phyloP scores from a whole-genome alignment of 2,797 vertebrate species.

The Mus minutoides region DNA sequence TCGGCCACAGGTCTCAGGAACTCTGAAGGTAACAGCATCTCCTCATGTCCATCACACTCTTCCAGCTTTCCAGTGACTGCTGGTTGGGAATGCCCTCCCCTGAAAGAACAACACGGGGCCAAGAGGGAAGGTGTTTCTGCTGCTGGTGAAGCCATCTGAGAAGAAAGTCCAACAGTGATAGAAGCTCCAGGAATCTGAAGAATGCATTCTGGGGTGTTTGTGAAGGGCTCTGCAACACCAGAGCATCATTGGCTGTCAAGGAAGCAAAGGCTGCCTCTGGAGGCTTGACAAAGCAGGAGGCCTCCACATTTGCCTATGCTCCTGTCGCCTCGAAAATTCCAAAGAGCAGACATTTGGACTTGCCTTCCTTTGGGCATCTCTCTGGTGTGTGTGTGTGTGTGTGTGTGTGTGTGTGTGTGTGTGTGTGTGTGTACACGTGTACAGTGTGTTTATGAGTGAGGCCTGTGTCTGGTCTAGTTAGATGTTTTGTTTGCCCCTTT shows the following conservation, averaged over 20 bases:
- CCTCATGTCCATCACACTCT: neutral
- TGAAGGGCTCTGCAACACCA: neutral
- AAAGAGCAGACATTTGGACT: conserved; percentile 57
- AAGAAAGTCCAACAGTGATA: neutral
- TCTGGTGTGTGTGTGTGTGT: neutral
- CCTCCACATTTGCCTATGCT: neutral
- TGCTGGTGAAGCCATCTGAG: neutral
- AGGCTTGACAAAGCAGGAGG: neutral
- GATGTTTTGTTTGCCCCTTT: neutral
- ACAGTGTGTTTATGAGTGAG: neutral
- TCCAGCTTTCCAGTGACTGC: neutral
- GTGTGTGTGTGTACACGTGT: neutral
- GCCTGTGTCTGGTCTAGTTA: neutral
- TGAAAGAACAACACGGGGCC: neutral
- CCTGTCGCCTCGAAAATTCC: conserved; percentile 60
- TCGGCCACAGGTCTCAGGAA: conserved; percentile 2
- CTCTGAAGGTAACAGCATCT: neutral
- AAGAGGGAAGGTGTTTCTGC: conserved; percentile 11
- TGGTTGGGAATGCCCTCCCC: conserved; percentile 14
- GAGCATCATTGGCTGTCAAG: neutral
- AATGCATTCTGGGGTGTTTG: neutral
- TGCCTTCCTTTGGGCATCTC: conserved; percentile 52
- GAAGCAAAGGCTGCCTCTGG: neutral
- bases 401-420: neutral
- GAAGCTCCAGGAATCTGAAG: conserved; percentile 30